phyloP scores from a whole-genome alignment of 2,888 invertebrate genomes.

The Drosophila mulleri region DNA sequence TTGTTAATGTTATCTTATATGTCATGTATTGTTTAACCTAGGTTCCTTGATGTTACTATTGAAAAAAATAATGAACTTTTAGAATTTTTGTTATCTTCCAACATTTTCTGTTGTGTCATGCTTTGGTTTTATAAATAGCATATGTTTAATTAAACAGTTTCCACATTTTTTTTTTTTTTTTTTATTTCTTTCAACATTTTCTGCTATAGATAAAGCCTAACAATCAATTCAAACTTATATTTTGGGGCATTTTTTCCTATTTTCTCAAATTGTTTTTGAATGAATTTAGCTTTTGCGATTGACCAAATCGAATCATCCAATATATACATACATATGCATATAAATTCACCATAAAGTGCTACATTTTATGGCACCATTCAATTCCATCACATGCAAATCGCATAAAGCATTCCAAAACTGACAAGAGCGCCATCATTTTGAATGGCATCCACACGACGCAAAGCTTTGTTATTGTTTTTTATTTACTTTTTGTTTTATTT shows the following conservation, averaged over 20 bases:
- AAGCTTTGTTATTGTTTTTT: conserved; percentile 31
- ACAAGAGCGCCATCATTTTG: conserved; percentile 43
- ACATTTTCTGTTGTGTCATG: neutral
- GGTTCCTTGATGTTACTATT: too few relatives aligned
- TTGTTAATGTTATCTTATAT: neutral
- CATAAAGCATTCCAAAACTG: conserved; percentile 54
- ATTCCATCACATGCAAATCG: conserved; percentile 61
- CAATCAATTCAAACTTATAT: neutral
- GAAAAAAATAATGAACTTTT: too few relatives aligned
- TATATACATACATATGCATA: neutral
- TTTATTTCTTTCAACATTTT: neutral
- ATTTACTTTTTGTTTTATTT: neutral
- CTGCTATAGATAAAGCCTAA: neutral
- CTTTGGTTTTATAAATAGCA: neutral
- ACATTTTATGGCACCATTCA: conserved; percentile 28
- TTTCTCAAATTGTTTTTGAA: conserved; percentile 15
- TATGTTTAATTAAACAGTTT: neutral
- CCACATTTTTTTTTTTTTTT: too few relatives aligned
- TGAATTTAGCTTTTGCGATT: conserved; percentile 9
- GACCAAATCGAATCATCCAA: conserved; percentile 2
- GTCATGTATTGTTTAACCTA: neutral
- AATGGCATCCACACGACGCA: conserved; percentile 43
- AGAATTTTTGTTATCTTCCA: too few relatives aligned
- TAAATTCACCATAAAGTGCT: conserved; percentile 19
- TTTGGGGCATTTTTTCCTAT: neutral